phyloP scores from a whole-genome alignment of 1,140 invertebrate species.

The Drosophila setifemur region DNA sequence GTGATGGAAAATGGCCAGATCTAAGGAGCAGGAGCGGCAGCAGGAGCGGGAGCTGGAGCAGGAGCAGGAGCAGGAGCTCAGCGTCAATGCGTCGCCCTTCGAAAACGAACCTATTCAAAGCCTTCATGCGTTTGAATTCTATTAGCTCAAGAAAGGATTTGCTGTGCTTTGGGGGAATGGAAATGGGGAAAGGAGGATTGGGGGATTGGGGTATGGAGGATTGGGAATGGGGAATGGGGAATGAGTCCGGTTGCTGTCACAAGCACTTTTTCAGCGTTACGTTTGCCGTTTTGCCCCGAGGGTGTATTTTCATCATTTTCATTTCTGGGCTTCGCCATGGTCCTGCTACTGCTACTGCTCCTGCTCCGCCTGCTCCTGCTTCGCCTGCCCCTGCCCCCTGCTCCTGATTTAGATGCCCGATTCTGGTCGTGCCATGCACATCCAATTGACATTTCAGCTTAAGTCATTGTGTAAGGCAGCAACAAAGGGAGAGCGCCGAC shows the following conservation, averaged over 20 bases:
- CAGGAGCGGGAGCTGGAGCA: no score
- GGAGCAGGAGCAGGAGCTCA: no score
- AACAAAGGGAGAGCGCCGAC: constrained; percentile 52
- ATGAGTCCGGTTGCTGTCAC: constrained; percentile 56
- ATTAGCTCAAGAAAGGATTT: constrained; percentile 78
- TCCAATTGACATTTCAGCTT: constrained; percentile 80
- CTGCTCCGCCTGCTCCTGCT: not conserved
- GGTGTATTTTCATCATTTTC: constrained; percentile 75
- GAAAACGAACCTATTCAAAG: constrained; percentile 78
- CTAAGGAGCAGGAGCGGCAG: no score
- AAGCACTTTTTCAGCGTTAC: constrained; percentile 74
- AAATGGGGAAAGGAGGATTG: not conserved
- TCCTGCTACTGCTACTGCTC: constrained; percentile 6
- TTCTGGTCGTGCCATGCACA: constrained; percentile 57
- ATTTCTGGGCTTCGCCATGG: constrained; percentile 41
- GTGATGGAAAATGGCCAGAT: no score
- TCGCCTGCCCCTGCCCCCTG: constrained; percentile 7
- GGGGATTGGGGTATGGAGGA: not conserved
- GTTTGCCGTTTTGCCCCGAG: constrained; percentile 62
- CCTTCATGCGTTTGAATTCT: constrained; percentile 79
- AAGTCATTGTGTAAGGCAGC: constrained; percentile 73
- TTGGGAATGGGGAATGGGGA: not conserved
- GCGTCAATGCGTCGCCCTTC: constrained; percentile 61
- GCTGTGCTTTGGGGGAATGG: constrained; percentile 19
- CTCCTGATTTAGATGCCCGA: constrained; percentile 5